These are phyloP conservation scores for Scarus forsteni DNA, from an alignment of 2,797 vertebrate genomes.

Conservation along the genomic window DNA sequence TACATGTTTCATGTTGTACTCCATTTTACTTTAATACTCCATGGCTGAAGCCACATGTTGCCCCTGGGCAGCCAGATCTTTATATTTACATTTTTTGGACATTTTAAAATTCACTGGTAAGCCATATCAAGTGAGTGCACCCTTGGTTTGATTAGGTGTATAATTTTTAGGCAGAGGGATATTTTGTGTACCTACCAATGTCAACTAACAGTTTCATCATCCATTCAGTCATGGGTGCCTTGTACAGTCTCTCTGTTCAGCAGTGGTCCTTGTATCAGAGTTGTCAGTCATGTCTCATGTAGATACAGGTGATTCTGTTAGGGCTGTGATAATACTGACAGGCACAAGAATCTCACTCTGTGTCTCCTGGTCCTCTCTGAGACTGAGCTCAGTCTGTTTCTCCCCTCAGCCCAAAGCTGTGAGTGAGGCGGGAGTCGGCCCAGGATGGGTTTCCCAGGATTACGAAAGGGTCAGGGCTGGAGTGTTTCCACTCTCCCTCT, in stretches of 20 bases:
- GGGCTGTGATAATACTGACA: conserved; percentile 42
- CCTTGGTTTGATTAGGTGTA: no score
- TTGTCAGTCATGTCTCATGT: conserved; percentile 24
- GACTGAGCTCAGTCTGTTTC: conserved; percentile 26
- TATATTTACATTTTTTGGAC: neutral
- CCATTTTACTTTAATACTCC: no score
- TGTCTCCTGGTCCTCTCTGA: conserved; percentile 46
- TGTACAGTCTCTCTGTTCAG: neutral
- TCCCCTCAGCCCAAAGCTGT: conserved; percentile 48
- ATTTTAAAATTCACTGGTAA: neutral
- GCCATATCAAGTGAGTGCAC: no score
- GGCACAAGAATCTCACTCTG: conserved; percentile 15
- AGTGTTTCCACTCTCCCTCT: conserved; percentile 77
- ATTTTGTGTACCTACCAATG: no score
- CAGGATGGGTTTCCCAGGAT: conserved; percentile 76
- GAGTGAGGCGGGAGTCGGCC: conserved; percentile 64
- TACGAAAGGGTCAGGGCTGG: conserved; percentile 79
- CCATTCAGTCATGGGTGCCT: no score
- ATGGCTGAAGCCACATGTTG: neutral
- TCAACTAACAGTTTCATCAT: no score
- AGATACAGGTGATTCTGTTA: conserved; percentile 36
- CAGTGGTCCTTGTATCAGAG: conserved; percentile 13
- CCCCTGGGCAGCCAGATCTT: neutral
- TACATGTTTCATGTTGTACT: no score
- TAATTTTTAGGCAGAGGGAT: no score